Base-by-base conservation (phyloP, 2,888 invertebrate species). In the Teleogryllus oceanicus region DNA sequence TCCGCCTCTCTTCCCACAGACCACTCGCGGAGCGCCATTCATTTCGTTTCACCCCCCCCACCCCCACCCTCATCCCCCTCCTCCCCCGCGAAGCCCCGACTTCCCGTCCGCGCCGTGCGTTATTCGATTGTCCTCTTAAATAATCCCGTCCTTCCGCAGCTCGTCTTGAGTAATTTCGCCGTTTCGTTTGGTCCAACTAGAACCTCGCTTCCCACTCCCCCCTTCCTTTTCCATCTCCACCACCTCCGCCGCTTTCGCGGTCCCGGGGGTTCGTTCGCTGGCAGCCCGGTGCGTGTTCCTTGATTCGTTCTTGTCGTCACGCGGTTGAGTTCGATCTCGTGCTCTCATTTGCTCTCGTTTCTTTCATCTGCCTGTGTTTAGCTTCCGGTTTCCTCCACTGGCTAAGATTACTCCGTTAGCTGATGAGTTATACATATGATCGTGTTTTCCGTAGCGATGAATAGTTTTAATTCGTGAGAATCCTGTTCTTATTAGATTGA, bases 121-220 rank as follows among this genome's bases (percentile, higher is more conserved):
- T 62, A 62, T 62, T 62, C 62, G 62, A 62, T 62, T 62, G 62
- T 62, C 62, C 62, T 62, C 62, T 62, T 62, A 62, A 62, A 62
- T 62, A 62, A 62, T 62, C 62, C 18, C 62, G 18, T 18, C 62
- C 62, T 62, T 62, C 18, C 18, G 13, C 62, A 37, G 24, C 24
- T 62, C 18, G 16, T 62, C 62, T 62, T 62, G 62, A 62, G 18
- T 16, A 62, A 62, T 62, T 62, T 18, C 2, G 62, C 62, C 18
- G 18, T 18, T 62, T 62, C 62, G 62, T 18, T 4, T 2, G 13
- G 16, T 62, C 2, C 62, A 18, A 16, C 18, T 62, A 18, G 62
- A 62, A 62, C 16, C 62, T 62, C 62, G 13, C 13, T 62, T 62
- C 62, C 62, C 4, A 18, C 5, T 62, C 2, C 62, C 62, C 62